phyloP scores from a whole-genome alignment of 2,888 invertebrate species.

The Drosophila cracens region DNA sequence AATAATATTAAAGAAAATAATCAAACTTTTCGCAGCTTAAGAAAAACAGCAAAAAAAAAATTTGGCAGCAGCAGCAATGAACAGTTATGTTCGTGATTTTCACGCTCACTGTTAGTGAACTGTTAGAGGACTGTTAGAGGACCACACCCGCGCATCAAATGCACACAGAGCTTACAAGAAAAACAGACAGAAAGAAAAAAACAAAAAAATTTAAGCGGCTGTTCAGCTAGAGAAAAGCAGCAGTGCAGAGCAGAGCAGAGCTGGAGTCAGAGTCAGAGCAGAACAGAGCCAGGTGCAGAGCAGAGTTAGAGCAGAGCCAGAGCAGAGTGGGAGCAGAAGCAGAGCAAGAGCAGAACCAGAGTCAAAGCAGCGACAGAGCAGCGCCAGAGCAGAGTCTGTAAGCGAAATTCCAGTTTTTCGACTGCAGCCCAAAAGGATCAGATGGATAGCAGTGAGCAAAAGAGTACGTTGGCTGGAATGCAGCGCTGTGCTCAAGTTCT shows the following conservation, averaged over 20 bases:
- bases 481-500: slow-evolving; percentile 41
- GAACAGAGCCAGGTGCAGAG: slow-evolving; percentile 11
- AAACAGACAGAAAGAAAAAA: slow-evolving; percentile 24
- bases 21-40: slow-evolving; percentile 5
- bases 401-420: slow-evolving; percentile 70
- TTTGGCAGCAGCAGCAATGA: slow-evolving; percentile 17
- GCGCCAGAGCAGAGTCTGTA: slow-evolving; percentile 38
- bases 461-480: slow-evolving; percentile 47
- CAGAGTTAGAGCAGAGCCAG: slow-evolving; percentile 2
- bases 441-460: slow-evolving; percentile 45
- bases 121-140: slow-evolving; percentile 52
- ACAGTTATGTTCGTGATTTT: slow-evolving; percentile 42
- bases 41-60: slow-evolving; percentile 6
- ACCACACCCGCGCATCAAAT: slow-evolving; percentile 85
- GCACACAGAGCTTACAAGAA: slow-evolving; percentile 80
- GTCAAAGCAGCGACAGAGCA: slow-evolving; percentile 6
- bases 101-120: slow-evolving; percentile 71
- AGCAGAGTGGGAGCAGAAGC: slow-evolving; percentile 25
- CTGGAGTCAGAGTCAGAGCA: slow-evolving; percentile 16
- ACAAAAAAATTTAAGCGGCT: slow-evolving; percentile 43
- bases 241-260: slow-evolving; percentile 31
- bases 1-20: slow-evolving; percentile 26
- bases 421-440: slow-evolving; percentile 66
- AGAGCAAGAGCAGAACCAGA: slow-evolving; percentile 7
- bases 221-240: slow-evolving; percentile 49